Base-by-base conservation (phyloP, 2,888 invertebrate genomes). In the Tenthredo notha region DNA sequence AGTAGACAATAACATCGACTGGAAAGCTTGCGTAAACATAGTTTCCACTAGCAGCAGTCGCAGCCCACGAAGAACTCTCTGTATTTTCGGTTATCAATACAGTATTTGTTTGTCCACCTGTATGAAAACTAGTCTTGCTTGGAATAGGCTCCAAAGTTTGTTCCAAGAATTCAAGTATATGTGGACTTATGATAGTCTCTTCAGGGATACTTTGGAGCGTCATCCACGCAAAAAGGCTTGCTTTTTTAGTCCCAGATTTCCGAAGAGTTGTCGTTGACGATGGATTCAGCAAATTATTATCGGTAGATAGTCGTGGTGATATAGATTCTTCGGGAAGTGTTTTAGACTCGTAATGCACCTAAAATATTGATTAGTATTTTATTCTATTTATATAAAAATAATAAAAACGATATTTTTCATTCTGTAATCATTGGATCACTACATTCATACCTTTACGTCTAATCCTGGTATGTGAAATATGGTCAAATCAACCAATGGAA, bases 1-100 rank as follows among this genome's bases (percentile, higher is more conserved):
- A 98, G 94, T 99, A 99, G 67, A 99, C 99, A 89, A 99, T 98
- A 37, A 99, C 99, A 94, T 99, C 99, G 0, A 99, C 99, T 0
- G 99, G 99, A 93, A 99, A 99, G 84, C 98, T 98, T 58, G 98
- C 97, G 92, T 98, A 98, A 88, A 97, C 97, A 91, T 97, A 97
- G 89, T 92, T 93, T 74, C 92, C 91, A 85, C 89, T 92, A 10
- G 93, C 93, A 43, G 93, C 92, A 15, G 92, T 92, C 2, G 90
- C 92, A 6, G 92, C 92, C 91, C 92, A 93, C 7, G 92, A 93
- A 54, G 93, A 92, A 85, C 91, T 93, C 84, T 93, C 93, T 40
- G 88, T 90, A 85, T 89, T 92, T 65, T 93, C 92, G 77, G 91
- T 85, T 9, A 93, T 90, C 86, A 91, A 92, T 3, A 91, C 90